phyloP scores from a whole-genome alignment of 2,113 vertebrate species.

The Uria lomvia region DNA sequence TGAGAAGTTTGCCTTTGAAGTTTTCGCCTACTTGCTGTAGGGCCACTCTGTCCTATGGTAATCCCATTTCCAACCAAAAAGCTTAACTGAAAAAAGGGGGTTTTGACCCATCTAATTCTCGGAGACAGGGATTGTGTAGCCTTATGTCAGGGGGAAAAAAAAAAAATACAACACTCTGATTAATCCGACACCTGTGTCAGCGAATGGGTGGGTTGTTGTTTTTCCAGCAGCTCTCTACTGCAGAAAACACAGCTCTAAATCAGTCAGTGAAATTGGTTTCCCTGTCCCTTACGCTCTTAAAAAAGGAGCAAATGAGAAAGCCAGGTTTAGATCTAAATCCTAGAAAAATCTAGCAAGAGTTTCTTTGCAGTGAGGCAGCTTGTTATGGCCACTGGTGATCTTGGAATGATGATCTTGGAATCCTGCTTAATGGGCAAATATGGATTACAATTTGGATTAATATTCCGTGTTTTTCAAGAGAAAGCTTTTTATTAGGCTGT shows the following conservation, averaged over 20 bases:
- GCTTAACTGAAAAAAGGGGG: not conserved
- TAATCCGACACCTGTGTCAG: not conserved
- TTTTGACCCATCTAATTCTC: not conserved
- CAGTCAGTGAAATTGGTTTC: not conserved
- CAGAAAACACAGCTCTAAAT: not conserved
- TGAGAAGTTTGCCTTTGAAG: constrained; percentile 24
- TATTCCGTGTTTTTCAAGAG: not conserved
- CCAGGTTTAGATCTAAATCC: not conserved
- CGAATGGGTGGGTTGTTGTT: not conserved
- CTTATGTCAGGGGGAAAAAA: not conserved
- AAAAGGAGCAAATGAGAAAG: not conserved
- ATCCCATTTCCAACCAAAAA: not conserved
- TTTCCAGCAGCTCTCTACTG: not conserved
- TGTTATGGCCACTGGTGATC: not conserved
- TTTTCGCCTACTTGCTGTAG: not conserved
- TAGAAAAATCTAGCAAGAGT: not conserved
- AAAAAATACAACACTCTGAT: not conserved
- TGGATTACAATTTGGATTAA: not conserved
- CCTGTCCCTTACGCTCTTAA: not conserved
- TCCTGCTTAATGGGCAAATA: not conserved
- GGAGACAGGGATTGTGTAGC: not conserved
- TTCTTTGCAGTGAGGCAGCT: not conserved
- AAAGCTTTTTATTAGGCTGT: not conserved
- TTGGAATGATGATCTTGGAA: not conserved
- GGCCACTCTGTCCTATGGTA: not conserved